phyloP scores from a whole-genome alignment of 2,888 invertebrate species.

The Bombylius discolor region DNA sequence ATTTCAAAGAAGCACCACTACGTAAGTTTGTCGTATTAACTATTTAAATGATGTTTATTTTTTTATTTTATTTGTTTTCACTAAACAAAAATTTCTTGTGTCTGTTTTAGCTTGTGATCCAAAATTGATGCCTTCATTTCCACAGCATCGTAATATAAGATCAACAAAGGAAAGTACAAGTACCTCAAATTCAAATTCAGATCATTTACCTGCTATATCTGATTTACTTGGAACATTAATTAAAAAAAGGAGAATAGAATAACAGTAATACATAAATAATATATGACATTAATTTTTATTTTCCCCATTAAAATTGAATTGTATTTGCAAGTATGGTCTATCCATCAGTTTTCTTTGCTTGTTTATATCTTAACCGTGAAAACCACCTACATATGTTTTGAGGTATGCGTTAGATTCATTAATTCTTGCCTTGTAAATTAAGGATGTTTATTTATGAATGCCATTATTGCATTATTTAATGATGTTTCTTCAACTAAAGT shows the following conservation, averaged over 20 bases:
- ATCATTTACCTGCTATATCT: constrained; percentile 56
- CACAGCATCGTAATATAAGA: constrained; percentile 82
- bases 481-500: constrained; percentile 49
- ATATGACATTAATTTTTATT: no score
- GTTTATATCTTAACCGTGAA: constrained; percentile 57
- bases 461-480: constrained; percentile 41
- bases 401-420: constrained; percentile 62
- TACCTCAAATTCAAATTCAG: background rate
- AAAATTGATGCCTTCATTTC: constrained; percentile 95
- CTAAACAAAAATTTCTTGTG: no score
- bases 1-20: constrained; percentile 88
- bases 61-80: background rate
- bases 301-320: no score
- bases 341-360: constrained; percentile 58
- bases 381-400: constrained; percentile 76
- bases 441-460: constrained; percentile 54
- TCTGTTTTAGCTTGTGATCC: constrained; percentile 76
- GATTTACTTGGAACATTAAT: constrained; percentile 70
- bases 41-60: constrained; percentile 6
- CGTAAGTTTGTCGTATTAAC: constrained; percentile 50
- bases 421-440: constrained; percentile 58
- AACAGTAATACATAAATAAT: constrained; percentile 17
- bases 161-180: constrained; percentile 6
- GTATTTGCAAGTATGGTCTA: constrained; percentile 47
- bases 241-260: constrained; percentile 66